Evolutionary conservation across 2,888 invertebrate genomes (phyloP).

Genomic region (Apotomis betuletana): DNA sequence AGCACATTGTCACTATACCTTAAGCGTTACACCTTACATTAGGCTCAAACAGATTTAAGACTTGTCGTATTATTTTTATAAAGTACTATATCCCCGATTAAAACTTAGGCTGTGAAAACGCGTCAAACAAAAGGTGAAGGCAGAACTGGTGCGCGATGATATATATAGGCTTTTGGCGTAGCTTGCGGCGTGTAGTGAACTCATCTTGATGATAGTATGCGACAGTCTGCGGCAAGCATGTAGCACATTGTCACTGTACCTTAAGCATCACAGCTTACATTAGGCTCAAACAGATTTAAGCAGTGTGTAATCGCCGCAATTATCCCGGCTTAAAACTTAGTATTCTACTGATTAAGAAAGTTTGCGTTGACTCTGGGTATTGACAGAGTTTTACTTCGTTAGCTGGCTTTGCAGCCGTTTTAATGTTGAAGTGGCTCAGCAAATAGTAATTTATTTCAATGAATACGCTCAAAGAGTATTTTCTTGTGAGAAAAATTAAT

Average conservation of each 20-base stretch:
- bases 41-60: conserved; percentile 44
- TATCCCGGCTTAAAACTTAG: conserved; percentile 62
- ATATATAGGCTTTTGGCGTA: no score
- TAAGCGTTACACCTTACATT: conserved; percentile 24
- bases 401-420: conserved; percentile 11
- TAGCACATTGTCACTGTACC: neutral
- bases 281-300: conserved; percentile 44
- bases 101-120: conserved; percentile 50
- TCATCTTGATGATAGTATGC: neutral
- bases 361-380: conserved; percentile 46
- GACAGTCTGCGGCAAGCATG: neutral
- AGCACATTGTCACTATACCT: neutral
- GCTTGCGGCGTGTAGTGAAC: no score
- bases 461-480: neutral
- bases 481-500: neutral
- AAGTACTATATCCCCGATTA: conserved; percentile 58
- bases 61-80: conserved; percentile 53
- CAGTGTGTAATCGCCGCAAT: conserved; percentile 55
- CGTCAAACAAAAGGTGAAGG: no score
- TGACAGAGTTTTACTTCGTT: conserved; percentile 39
- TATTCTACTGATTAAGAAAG: conserved; percentile 59
- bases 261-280: conserved; percentile 27
- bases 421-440: conserved; percentile 13
- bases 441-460: conserved; percentile 14
- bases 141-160: no score